Evolutionary conservation across 1,140 invertebrate species (phyloP).

Genomic region (Bombus pyrosoma): DNA sequence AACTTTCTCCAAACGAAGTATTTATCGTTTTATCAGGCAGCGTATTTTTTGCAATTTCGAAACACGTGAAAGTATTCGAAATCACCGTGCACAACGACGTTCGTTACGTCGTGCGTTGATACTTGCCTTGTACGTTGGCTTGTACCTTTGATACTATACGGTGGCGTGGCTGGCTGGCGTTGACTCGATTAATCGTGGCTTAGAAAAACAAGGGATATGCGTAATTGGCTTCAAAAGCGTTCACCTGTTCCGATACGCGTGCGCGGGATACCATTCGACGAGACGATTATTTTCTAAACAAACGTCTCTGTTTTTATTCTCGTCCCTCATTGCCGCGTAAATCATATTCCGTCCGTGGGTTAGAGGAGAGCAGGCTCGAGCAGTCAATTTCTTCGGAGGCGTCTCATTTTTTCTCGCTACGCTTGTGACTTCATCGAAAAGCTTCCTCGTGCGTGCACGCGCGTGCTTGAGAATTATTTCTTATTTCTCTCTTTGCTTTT

Average conservation of each 20-base stretch:
- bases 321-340: constrained; percentile 39
- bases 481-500: background rate
- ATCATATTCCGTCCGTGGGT: constrained; percentile 23
- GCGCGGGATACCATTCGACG: background rate
- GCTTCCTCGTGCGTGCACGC: background rate
- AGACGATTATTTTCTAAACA: constrained; percentile 49
- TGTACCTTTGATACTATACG: background rate
- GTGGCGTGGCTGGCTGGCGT: background rate
- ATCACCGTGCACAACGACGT: background rate
- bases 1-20: background rate
- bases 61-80: background rate
- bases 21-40: background rate
- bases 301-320: constrained; percentile 40
- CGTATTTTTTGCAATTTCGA: background rate
- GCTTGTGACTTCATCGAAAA: constrained; percentile 16
- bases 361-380: too few relatives aligned
- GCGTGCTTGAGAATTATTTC: background rate
- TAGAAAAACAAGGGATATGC: constrained; percentile 30
- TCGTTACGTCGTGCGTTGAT: background rate
- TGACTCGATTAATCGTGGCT: constrained; percentile 15
- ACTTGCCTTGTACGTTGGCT: background rate
- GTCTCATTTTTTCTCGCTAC: background rate
- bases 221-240: constrained; percentile 8
- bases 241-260: constrained; percentile 29
- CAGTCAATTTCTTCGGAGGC: constrained; percentile 24